Evolutionary conservation across 2,888 invertebrate species (phyloP).

Genomic region (Phortica magna): DNA sequence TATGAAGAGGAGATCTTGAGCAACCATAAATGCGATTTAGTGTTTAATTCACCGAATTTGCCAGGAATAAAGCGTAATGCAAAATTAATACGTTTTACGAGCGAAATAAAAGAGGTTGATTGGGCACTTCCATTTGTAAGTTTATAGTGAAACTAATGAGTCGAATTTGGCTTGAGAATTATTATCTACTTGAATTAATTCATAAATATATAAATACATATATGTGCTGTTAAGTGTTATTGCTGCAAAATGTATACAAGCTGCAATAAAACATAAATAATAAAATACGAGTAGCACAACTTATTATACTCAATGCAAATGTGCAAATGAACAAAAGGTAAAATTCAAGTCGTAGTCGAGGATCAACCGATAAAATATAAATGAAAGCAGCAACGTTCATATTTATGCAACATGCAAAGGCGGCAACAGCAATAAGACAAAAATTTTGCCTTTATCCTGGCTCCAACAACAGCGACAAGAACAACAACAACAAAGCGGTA

Average conservation of each 20-base stretch:
- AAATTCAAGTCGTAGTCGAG: conserved; percentile 21
- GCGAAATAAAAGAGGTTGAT: background rate
- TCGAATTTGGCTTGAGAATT: no score
- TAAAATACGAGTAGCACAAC: background rate
- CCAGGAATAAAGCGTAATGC: conserved; percentile 18
- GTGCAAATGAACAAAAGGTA: conserved; percentile 27
- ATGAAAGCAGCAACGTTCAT: conserved; percentile 36
- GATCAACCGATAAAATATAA: conserved; percentile 62
- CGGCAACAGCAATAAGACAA: no score
- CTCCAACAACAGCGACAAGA: background rate
- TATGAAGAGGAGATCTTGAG: background rate
- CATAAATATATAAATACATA: no score
- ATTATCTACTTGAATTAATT: no score
- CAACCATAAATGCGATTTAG: background rate
- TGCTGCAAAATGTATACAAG: no score
- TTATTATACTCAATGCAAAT: background rate
- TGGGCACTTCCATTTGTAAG: no score
- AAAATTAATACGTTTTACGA: conserved; percentile 1
- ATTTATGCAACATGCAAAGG: no score
- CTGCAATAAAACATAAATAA: no score
- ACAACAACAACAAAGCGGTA: background rate
- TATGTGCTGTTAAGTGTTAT: conserved; percentile 22
- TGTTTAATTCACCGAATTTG: conserved; percentile 21
- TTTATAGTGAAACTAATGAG: no score
- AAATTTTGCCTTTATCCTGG: background rate